These are phyloP conservation scores for Coremacera marginata DNA, from an alignment of 2,888 invertebrate species.

Conservation along the genomic window DNA sequence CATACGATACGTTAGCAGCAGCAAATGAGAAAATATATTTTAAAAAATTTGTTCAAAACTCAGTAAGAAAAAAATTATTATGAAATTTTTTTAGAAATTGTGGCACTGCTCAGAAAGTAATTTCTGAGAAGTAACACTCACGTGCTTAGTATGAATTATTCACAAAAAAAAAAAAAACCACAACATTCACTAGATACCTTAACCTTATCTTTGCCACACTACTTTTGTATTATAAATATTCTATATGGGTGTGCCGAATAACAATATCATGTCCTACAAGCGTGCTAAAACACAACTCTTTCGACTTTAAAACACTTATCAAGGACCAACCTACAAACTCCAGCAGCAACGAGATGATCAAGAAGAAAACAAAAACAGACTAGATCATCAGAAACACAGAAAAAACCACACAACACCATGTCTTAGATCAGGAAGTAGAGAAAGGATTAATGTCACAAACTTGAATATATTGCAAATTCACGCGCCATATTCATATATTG, in stretches of 20 bases:
- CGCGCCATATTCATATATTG: conserved; percentile 37
- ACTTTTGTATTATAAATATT: conserved; percentile 30
- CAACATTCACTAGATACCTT: not conserved
- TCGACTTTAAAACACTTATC: conserved; percentile 46
- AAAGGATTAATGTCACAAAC: conserved; percentile 42
- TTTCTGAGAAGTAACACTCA: not conserved
- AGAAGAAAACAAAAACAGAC: conserved; percentile 5
- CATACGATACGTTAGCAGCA: no score
- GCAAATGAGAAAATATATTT: no score
- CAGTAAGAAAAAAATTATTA: no score
- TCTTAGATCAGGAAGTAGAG: conserved; percentile 8
- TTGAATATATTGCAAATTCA: conserved; percentile 48
- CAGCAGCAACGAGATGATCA: not conserved
- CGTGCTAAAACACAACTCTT: conserved; percentile 45
- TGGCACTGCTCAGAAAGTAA: not conserved
- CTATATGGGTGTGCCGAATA: conserved; percentile 24
- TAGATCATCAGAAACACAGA: conserved; percentile 2
- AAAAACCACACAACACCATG: not conserved
- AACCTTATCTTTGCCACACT: not conserved
- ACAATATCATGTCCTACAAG: conserved; percentile 23
- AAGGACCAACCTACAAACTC: conserved; percentile 32
- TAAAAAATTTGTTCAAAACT: no score
- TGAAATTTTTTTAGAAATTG: no score
- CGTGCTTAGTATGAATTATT: conserved; percentile 1
- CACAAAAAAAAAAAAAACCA: conserved; percentile 23